Percentiles rank a stretch among this genome's conserved stretches.
Evolutionary conservation across 1,140 invertebrate genomes (phyloP).

Genomic region (Diuraphis noxia): DNA sequence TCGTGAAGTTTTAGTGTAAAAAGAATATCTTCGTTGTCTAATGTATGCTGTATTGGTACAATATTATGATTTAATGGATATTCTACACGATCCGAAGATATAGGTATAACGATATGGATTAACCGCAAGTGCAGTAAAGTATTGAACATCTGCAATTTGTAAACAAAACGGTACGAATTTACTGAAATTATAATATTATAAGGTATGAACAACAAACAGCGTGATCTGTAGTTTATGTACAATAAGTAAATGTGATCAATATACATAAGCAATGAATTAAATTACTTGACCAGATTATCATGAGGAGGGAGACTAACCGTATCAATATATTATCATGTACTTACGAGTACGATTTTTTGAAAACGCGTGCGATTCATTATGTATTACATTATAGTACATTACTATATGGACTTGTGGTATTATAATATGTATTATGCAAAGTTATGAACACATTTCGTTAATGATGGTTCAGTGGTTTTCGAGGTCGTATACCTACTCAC

Average conservation of each 20-base stretch:
- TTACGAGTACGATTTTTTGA: neutral
- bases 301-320: too few relatives aligned
- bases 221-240: too few relatives aligned
- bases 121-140: neutral
- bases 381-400: neutral
- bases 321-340: neutral
- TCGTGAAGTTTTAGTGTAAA: neutral
- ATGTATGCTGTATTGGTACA: neutral
- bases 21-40: neutral
- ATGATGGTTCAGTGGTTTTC: conserved; percentile 9
- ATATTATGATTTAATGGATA: neutral
- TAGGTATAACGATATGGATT: neutral
- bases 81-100: neutral
- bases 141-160: neutral
- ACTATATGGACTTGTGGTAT: neutral
- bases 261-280: too few relatives aligned
- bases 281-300: too few relatives aligned
- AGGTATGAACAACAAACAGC: neutral
- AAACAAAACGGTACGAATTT: neutral
- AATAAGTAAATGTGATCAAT: too few relatives aligned
- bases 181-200: neutral
- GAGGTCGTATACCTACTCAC: neutral
- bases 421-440: neutral
- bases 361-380: neutral
- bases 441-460: neutral